Percentiles rank a stretch among this genome's conserved stretches.
Evolutionary conservation across 2,797 vertebrate species (phyloP).

Genomic region (Vireo griseus): DNA sequence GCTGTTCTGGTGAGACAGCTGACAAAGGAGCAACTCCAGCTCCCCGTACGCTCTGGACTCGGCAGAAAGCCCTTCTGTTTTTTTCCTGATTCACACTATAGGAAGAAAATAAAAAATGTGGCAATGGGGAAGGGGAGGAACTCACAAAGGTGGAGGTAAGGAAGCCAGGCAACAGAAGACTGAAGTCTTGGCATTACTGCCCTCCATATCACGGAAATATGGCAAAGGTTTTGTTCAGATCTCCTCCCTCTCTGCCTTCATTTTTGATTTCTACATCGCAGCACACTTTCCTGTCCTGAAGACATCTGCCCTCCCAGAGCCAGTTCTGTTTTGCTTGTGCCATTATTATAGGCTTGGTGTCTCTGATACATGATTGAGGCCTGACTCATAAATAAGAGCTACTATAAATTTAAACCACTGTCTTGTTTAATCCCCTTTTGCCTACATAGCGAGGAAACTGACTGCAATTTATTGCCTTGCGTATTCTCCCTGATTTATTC

Average conservation of each 20-base stretch:
- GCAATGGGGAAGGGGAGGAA: neutral
- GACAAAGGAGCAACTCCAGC: constrained; percentile 30
- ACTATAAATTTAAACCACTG: constrained; percentile 71
- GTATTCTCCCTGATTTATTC: constrained; percentile 69
- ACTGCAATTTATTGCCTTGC: constrained; percentile 68
- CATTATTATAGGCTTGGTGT: constrained; percentile 62
- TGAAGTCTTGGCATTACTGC: neutral
- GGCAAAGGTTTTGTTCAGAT: neutral
- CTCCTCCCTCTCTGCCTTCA: neutral
- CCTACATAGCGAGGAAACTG: constrained; percentile 67
- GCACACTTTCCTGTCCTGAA: constrained; percentile 47
- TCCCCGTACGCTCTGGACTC: neutral
- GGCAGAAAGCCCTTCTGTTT: neutral
- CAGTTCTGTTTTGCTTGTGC: constrained; percentile 49
- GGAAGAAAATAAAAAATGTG: neutral
- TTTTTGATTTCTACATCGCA: constrained; percentile 15
- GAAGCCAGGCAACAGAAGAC: neutral
- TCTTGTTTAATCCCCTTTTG: constrained; percentile 71
- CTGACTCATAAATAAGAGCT: constrained; percentile 70
- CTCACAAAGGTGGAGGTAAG: neutral
- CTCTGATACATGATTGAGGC: constrained; percentile 69
- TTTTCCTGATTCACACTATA: neutral
- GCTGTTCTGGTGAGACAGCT: constrained; percentile 36
- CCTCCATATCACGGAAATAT: neutral
- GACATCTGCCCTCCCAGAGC: constrained; percentile 54